Evolutionary conservation across 2,888 invertebrate species (phyloP).

Genomic region (Parnassius apollo): DNA sequence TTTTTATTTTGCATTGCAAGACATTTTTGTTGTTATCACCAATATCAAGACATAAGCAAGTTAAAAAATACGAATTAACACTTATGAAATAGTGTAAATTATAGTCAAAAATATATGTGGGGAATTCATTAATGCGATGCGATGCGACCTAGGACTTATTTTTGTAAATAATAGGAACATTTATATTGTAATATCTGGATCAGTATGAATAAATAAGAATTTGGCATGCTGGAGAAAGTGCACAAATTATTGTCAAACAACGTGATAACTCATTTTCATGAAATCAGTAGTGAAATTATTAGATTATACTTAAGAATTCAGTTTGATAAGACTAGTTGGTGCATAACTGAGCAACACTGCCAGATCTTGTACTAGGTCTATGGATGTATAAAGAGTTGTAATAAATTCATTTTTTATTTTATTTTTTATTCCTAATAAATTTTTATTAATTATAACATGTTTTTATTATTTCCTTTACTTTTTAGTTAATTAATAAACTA

Average conservation of each 20-base stretch:
- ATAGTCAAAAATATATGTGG: neutral
- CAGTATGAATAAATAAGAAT: neutral
- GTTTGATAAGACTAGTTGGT: neutral
- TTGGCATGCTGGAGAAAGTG: neutral
- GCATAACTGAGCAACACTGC: constrained; percentile 1
- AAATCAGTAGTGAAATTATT: neutral
- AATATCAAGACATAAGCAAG: neutral
- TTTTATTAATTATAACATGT: constrained; percentile 45
- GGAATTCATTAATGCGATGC: neutral
- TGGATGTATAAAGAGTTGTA: constrained; percentile 45
- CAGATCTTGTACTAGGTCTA: constrained; percentile 21
- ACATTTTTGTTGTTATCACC: too few relatives aligned
- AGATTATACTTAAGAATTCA: neutral
- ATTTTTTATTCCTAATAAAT: constrained; percentile 48
- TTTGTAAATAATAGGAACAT: too few relatives aligned
- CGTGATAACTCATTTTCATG: constrained; percentile 1
- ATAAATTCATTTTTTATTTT: constrained; percentile 67
- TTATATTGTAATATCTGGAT: neutral
- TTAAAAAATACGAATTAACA: neutral
- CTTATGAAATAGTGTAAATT: neutral
- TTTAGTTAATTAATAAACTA: too few relatives aligned
- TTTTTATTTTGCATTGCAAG: too few relatives aligned
- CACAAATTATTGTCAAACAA: constrained; percentile 2
- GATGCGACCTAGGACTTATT: constrained; percentile 2
- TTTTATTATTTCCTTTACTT: constrained; percentile 14